phyloP scores from a whole-genome alignment of 2,888 invertebrate species.

The Altica lythri region DNA sequence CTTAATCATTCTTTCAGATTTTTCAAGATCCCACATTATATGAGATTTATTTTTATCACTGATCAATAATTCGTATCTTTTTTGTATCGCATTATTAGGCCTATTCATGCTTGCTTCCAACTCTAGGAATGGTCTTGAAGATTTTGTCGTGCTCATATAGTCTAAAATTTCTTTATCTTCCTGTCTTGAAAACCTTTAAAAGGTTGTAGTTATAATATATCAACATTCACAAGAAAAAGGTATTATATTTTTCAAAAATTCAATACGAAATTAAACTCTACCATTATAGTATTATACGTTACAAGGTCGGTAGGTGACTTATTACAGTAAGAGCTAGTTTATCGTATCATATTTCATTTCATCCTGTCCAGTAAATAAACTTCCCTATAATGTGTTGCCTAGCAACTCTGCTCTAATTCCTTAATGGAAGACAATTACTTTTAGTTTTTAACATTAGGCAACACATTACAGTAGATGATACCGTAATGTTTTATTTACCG shows the following conservation, averaged over 20 bases:
- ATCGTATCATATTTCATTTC: too few species aligned
- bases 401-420: too few species aligned
- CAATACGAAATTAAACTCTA: slow-evolving; percentile 1
- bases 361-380: too few species aligned
- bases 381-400: too few species aligned
- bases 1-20: slow-evolving; percentile 33
- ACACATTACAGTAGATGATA: too few species aligned
- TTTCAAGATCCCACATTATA: slow-evolving; percentile 31
- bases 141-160: slow-evolving; percentile 22
- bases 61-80: slow-evolving; percentile 18
- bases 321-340: too few species aligned
- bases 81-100: slow-evolving; percentile 24
- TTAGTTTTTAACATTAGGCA: too few species aligned
- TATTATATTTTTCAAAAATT: too few species aligned
- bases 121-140: slow-evolving; percentile 27
- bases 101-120: slow-evolving; percentile 37
- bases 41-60: slow-evolving; percentile 5
- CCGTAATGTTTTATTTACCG: too few species aligned
- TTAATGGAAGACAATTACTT: too few species aligned
- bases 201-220: slow-evolving; percentile 1
- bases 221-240: neutral
- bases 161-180: slow-evolving; percentile 40
- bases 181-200: slow-evolving; percentile 37
- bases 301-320: too few species aligned
- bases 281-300: too few species aligned